Base-by-base conservation (phyloP, 2,797 vertebrate species). In the Rhynchonycteris naso region DNA sequence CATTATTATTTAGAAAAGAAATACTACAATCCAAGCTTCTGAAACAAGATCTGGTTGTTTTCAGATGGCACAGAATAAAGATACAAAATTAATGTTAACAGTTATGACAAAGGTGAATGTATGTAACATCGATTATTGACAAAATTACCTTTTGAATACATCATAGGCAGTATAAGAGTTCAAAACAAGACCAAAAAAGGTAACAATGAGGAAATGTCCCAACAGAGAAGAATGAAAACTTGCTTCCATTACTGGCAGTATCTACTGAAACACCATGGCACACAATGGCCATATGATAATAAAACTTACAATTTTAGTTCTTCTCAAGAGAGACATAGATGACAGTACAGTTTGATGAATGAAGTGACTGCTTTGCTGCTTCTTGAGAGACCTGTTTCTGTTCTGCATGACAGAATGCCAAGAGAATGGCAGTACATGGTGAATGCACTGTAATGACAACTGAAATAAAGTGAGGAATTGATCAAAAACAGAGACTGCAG, bases 51-150 rank as follows among this genome's bases (percentile, higher is more conserved):
- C 43, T 43, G 43, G 43, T 43, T 43, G 38, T 43, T 43, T 43
- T 5, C 43, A 43, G 43, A 43, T 43, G 43, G 43, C 43, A 90
- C 0, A 24, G 2, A 72, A 91, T 87, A 93, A 93, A 88, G 81
- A 81, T 52, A 93, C 24, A 10, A 88, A 75, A 68, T 16, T 86
- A 43, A 33, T 90, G 43, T 80, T 76, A 16, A 33, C 35, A 88
- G 63, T 13, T 38, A 28, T 15, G 19, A 81, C 2, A 28, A 33
- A 33, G 7, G 33, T 79, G 18, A 88, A 65, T 43, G 71, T 47
- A 85, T 12, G 5, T 61, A 61, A 4, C 22, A 43, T 99, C 13
- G 47, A 50, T 59, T n/a, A 22, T 63, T 30, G 1, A 63, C 5
- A 3, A 14, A 28, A 63, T 63, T 2, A 15, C 28, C 28, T 5